Evolutionary conservation across 35 echinoderm and acorn worm species (phyloP).

Genomic region (Eucidaris tribuloides): DNA sequence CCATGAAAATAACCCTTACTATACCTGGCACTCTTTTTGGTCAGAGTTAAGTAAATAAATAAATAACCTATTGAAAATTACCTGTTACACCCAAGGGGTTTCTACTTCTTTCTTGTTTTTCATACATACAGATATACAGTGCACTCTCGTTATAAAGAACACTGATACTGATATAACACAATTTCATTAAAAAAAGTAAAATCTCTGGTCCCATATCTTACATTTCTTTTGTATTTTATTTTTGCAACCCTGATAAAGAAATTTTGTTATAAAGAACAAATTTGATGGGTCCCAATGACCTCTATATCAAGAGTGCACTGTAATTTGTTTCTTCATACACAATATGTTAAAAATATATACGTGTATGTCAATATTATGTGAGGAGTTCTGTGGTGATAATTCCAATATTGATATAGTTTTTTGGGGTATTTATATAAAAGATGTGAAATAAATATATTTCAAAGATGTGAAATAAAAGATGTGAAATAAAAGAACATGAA

Average conservation of each 20-base stretch:
- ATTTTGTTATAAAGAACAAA: not conserved
- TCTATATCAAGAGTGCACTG: not conserved
- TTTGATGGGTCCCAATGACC: not conserved
- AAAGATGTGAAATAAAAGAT: not conserved
- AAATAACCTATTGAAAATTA: no score
- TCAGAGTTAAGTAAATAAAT: not conserved
- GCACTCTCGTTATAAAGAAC: no score
- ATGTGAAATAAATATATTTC: not conserved
- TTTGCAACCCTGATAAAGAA: no score
- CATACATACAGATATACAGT: no score
- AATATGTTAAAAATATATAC: not conserved
- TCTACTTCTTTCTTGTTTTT: not conserved
- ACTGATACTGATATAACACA: no score
- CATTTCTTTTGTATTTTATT: no score
- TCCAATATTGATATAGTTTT: not conserved
- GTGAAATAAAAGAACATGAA: not conserved
- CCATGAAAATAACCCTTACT: not conserved
- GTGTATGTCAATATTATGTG: not conserved
- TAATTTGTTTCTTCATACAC: not conserved
- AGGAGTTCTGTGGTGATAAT: not conserved
- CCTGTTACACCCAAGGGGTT: not conserved
- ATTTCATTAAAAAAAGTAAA: no score
- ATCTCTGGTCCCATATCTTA: no score
- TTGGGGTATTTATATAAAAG: not conserved
- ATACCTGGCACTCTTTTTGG: not conserved